phyloP scores from a whole-genome alignment of 2,113 vertebrate species.

The Merops nubicus region DNA sequence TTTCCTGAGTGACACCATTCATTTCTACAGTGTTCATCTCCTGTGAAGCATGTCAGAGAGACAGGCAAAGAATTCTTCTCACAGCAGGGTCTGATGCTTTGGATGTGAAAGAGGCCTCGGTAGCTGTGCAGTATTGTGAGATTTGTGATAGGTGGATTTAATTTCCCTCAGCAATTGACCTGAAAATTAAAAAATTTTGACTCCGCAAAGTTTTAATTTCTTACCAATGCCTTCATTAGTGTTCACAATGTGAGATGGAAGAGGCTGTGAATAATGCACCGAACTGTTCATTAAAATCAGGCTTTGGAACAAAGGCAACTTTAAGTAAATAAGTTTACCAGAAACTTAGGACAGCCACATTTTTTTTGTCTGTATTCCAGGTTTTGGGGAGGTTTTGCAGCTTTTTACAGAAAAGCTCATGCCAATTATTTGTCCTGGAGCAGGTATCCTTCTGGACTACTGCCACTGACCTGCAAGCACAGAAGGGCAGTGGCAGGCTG shows the following conservation, averaged over 20 bases:
- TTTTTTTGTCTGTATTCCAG: background rate
- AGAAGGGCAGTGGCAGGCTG: background rate
- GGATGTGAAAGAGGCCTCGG: background rate
- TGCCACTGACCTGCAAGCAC: background rate
- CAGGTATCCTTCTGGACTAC: background rate
- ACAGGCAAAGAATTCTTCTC: background rate
- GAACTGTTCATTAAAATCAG: background rate
- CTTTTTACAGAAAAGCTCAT: background rate
- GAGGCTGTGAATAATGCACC: background rate
- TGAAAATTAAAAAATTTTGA: background rate
- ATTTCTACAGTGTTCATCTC: background rate
- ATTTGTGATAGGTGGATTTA: background rate
- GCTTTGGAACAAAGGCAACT: background rate
- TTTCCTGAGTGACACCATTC: background rate
- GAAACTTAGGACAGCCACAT: background rate
- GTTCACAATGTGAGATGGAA: background rate
- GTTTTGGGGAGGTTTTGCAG: background rate
- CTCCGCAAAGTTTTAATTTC: background rate
- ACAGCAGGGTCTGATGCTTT: background rate
- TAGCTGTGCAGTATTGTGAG: accelerated
- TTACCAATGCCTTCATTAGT: background rate
- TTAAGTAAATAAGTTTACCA: background rate
- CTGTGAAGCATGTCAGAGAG: background rate
- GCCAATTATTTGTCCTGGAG: background rate
- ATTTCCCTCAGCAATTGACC: background rate